Evolutionary conservation across 2,888 invertebrate genomes (phyloP).

Genomic region (Meta bourneti): DNA sequence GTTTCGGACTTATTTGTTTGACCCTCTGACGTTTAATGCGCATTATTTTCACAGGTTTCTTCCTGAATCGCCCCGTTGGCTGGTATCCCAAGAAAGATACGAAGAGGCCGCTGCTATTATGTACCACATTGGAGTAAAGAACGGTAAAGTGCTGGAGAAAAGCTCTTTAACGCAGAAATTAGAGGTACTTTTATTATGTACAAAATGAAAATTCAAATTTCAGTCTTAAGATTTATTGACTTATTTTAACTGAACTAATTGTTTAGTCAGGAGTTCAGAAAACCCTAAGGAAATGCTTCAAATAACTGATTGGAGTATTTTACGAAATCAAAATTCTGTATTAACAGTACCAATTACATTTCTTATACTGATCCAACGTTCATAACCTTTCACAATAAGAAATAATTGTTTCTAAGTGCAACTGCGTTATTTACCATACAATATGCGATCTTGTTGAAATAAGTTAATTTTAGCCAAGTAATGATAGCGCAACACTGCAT

Average conservation of each 20-base stretch:
- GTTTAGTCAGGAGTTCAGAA: background rate
- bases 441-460: too few relatives aligned
- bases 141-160: conserved; percentile 59
- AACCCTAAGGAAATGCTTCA: background rate
- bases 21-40: too few relatives aligned
- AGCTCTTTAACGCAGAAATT: conserved; percentile 39
- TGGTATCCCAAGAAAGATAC: conserved; percentile 76
- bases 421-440: too few relatives aligned
- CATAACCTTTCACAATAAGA: too few relatives aligned
- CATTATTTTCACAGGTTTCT: conserved; percentile 55
- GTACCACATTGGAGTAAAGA: conserved; percentile 71
- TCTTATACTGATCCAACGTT: too few relatives aligned
- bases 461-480: too few relatives aligned
- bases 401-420: too few relatives aligned
- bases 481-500: too few relatives aligned
- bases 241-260: background rate
- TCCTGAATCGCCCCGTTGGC: conserved; percentile 78
- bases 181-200: conserved; percentile 4
- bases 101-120: conserved; percentile 76
- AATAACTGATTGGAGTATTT: too few relatives aligned
- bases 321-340: too few relatives aligned
- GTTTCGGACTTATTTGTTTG: too few relatives aligned
- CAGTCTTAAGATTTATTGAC: background rate
- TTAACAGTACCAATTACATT: too few relatives aligned
- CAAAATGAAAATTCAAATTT: background rate